Conservation (phyloP, 2,113 vertebrate species). For the Sialia sialis region DNA sequence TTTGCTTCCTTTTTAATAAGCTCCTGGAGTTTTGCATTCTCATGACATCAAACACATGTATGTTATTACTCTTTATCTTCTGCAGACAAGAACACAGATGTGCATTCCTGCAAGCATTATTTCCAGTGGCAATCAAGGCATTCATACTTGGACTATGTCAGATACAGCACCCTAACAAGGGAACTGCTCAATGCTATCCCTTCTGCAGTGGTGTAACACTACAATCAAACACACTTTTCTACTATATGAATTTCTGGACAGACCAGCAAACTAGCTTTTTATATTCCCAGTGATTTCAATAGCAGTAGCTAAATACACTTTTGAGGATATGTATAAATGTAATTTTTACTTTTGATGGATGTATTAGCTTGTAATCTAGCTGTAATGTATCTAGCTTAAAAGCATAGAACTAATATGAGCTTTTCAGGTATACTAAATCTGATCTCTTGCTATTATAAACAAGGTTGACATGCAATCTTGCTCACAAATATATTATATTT, state of each 20-base stretch:
- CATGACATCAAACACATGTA: not conserved
- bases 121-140: not conserved
- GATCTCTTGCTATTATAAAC: not conserved
- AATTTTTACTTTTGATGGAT: not conserved
- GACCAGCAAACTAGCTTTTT: not conserved
- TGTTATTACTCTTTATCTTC: not conserved
- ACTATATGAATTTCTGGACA: not conserved
- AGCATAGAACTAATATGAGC: not conserved
- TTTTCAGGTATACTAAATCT: not conserved
- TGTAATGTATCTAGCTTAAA: no score
- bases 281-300: not conserved
- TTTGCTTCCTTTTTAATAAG: not conserved
- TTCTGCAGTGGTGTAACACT: not conserved
- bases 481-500: not conserved
- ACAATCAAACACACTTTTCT: not conserved
- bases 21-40: not conserved
- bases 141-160: not conserved
- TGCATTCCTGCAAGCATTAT: not conserved
- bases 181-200: not conserved
- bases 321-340: not conserved
- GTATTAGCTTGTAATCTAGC: no score
- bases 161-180: not conserved
- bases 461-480: not conserved
- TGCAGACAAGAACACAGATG: not conserved
- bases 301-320: not conserved